A percentile compares a stretch with the other conserved stretches of the same genome.
These are phyloP conservation scores for Heliocidaris tuberculata DNA, from an alignment of 35 echinoderm and acorn worm genomes.

Conservation along the genomic window DNA sequence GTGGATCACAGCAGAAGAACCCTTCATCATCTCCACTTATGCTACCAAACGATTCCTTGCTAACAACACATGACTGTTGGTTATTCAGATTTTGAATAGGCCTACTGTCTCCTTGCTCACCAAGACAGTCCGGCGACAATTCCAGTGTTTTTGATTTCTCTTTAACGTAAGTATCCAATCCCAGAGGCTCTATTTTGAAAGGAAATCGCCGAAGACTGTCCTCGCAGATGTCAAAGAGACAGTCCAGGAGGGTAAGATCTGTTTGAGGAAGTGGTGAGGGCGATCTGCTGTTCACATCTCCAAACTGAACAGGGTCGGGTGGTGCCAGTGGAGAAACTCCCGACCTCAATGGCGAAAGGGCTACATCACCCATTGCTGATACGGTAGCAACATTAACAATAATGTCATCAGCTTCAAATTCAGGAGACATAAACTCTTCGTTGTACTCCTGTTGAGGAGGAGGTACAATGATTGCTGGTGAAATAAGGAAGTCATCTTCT, in stretches of 20 bases:
- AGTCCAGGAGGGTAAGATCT: background rate
- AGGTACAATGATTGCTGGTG: background rate
- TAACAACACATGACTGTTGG: background rate
- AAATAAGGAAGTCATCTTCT: background rate
- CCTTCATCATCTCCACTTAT: conserved; percentile 32
- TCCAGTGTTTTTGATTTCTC: background rate
- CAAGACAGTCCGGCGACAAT: background rate
- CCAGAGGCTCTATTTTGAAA: background rate
- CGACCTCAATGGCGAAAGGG: background rate
- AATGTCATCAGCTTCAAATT: background rate
- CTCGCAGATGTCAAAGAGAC: background rate
- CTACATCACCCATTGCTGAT: background rate
- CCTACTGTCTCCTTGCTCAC: background rate
- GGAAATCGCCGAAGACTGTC: background rate
- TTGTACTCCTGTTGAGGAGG: background rate
- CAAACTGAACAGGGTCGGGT: background rate
- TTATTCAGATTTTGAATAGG: background rate
- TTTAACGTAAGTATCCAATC: background rate
- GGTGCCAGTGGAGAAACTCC: background rate
- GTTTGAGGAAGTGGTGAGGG: background rate
- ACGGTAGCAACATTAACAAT: background rate
- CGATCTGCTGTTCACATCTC: background rate
- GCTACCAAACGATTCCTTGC: conserved; percentile 15
- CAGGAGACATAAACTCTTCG: background rate
- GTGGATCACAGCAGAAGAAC: background rate